Evolutionary conservation across 1,140 invertebrate species (phyloP), one percentile per base, ranked within the genome.

Genomic region (Radopholus similis): DNA sequence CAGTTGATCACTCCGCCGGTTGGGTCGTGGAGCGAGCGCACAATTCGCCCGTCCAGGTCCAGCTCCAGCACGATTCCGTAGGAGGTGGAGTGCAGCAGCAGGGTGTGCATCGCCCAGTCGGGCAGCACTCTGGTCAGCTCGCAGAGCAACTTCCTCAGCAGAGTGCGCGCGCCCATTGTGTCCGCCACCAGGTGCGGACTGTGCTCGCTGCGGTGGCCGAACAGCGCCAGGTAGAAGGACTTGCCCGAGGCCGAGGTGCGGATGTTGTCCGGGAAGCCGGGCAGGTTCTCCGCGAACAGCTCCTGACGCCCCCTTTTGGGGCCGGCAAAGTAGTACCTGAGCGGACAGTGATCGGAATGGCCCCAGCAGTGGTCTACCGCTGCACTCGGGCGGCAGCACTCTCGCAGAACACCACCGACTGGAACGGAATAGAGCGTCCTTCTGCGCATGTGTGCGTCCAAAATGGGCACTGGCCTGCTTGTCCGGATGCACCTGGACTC

Each of bases 61-160:
- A 85, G 42, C 68, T 85, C 82, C 5, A 85, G n/a, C 15, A 84
- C 66, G 28, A 85, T 64, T 5, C 84, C 83, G 71, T 85, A 83
- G 21, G 30, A 35, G 2, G 28, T 6, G 23, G 30, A 64, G 32
- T 5, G 35, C 30, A 30, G 56, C 9, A 60, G 30, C 57, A 51
- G 26, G 26, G 26, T 23, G 44, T 6, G 26, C 6, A 47, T 21
- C 26, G 26, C 6, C 6, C 13, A 34, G 9, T n/a, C 57, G 23
- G 57, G 37, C 8, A 60, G 30, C 18, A 1, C 5, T 38, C 21
- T 60, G 18, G 42, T 44, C 4, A 60, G 38, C 23, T 44, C 15
- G 38, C 34, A 58, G 1, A 8, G 30, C 4, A 47, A 42, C 9
- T 26, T 56, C 28, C 49, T 70, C 69, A 66, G 4, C 73, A 34